Evolutionary conservation across 2,113 vertebrate genomes (phyloP).

Genomic region (Glareola pratincola): DNA sequence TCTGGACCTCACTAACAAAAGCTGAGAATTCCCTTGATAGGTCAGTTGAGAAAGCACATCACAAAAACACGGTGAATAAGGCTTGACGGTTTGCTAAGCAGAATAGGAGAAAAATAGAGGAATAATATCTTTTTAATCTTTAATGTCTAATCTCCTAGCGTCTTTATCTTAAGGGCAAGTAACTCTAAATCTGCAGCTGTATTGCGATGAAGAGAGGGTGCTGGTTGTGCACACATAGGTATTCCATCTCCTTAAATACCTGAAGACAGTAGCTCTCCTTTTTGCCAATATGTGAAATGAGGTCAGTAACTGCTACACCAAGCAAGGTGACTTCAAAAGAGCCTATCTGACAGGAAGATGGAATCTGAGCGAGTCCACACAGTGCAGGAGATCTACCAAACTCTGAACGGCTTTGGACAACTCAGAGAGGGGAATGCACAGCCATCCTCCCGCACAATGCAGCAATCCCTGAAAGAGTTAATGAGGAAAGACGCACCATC

Average conservation of each 20-base stretch:
- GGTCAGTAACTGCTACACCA: neutral
- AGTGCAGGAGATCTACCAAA: neutral
- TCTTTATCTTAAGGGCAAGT: neutral
- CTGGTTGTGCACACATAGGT: neutral
- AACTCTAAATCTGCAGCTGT: neutral
- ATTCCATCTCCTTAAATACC: neutral
- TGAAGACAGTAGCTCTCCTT: neutral
- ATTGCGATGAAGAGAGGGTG: neutral
- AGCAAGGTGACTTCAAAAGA: neutral
- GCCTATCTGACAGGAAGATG: neutral
- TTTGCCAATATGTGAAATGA: neutral
- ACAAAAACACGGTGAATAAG: neutral
- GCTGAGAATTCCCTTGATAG: neutral
- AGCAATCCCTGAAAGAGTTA: neutral
- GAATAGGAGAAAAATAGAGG: neutral
- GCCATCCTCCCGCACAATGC: neutral
- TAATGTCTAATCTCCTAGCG: neutral
- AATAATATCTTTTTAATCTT: neutral
- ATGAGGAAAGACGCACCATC: neutral
- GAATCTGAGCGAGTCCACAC: neutral
- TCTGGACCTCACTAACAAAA: neutral
- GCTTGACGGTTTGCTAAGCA: neutral
- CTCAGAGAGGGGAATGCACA: neutral
- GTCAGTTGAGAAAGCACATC: neutral
- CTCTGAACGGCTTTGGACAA: neutral